Conservation (phyloP, 2,113 vertebrate species). For the Galeopterus variegatus region DNA sequence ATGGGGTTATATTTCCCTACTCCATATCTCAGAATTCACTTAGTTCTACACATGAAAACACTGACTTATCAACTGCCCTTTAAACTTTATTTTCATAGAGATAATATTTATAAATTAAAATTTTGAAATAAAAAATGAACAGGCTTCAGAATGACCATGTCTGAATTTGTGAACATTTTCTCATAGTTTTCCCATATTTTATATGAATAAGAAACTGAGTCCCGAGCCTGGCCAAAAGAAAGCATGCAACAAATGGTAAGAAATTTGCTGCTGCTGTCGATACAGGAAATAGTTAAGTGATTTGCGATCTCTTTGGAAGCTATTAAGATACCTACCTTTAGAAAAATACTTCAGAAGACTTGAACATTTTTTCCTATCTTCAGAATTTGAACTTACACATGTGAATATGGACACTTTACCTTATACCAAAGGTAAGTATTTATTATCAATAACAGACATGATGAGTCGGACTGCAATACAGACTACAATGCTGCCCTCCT, state of each 20-base stretch:
- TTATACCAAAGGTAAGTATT: background rate
- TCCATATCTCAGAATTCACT: background rate
- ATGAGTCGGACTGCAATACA: background rate
- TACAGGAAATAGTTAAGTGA: background rate
- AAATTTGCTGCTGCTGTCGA: background rate
- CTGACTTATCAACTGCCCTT: background rate
- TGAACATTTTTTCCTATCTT: background rate
- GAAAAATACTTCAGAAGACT: background rate
- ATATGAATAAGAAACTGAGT: background rate
- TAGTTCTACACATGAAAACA: background rate
- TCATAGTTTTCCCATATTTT: background rate
- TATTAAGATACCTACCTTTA: background rate
- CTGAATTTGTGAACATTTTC: background rate
- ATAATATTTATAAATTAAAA: conserved; percentile 1
- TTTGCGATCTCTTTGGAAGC: background rate
- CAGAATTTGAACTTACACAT: background rate
- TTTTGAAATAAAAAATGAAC: background rate
- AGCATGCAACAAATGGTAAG: background rate
- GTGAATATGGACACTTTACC: background rate
- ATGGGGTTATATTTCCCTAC: accelerated
- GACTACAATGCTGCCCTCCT: background rate
- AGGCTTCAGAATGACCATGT: background rate
- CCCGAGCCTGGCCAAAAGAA: background rate
- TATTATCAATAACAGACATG: background rate
- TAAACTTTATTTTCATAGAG: background rate